Evolutionary conservation across 1,140 invertebrate genomes (phyloP).

Genomic region (Steinernema feltiae): DNA sequence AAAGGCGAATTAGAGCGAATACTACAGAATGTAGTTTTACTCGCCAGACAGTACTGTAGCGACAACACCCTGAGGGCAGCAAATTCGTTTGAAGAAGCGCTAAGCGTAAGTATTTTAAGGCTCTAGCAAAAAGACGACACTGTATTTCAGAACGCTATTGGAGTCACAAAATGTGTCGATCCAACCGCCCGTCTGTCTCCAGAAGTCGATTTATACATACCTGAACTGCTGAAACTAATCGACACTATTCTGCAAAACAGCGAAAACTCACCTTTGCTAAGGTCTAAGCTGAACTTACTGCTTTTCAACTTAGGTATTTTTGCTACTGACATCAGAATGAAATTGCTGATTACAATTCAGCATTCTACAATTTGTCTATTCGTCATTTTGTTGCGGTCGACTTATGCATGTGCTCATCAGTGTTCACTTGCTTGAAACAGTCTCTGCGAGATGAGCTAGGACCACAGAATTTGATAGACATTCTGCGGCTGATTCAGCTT

Average conservation of each 20-base stretch:
- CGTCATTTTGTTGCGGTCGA: conserved; percentile 26
- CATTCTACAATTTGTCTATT: conserved; percentile 24
- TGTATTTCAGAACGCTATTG: not conserved
- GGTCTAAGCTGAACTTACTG: not conserved
- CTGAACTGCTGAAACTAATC: not conserved
- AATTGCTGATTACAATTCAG: not conserved
- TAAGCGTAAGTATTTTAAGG: not conserved
- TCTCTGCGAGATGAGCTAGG: conserved; percentile 30
- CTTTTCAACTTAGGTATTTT: not conserved
- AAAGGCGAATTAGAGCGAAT: not conserved
- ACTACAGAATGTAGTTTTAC: not conserved
- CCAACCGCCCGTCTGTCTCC: not conserved
- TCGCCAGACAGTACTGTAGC: not conserved
- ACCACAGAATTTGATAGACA: conserved; percentile 37
- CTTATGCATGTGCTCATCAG: conserved; percentile 18
- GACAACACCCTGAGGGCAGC: not conserved
- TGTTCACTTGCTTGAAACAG: conserved; percentile 28
- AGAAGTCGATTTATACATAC: not conserved
- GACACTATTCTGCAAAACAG: not conserved
- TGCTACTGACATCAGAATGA: not conserved
- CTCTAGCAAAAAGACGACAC: not conserved
- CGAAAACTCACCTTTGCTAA: not conserved
- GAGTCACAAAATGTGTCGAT: not conserved
- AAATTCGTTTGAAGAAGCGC: not conserved
- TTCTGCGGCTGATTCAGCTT: conserved; percentile 34